Evolutionary conservation across 2,797 vertebrate genomes (phyloP), one percentile per base, ranked within the genome.

Genomic region (Mormyrops boulengeri): DNA sequence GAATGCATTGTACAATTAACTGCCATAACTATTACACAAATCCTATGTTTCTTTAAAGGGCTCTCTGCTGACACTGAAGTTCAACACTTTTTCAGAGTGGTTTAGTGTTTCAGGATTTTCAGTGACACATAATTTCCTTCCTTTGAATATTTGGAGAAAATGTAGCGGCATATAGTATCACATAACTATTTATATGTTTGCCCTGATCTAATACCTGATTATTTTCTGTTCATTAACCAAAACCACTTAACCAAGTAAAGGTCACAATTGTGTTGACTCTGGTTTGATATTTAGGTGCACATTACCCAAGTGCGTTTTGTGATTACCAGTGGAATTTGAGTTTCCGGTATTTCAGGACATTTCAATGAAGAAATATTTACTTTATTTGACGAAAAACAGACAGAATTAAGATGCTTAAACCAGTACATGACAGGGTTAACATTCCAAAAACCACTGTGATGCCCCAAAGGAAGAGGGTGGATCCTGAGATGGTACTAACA

Each of bases 401-500:
- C 38, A 44, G 38, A 44, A 80, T 85, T 49, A 22, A 6, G 1
- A 85, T 50, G 19, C 0, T 85, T 85, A 22, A 85, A 50, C 47
- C 41, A 14, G 19, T 6, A 44, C 80, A 50, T 47, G 34, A 49
- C 80, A 84, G 80, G 47, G 26, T 55, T 38, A 38, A 87, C 26
- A 26, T 82, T 85, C 22, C 80, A 66, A 34, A 30, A 34, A 14
- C 52, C 26, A 50, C 34, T n/a, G 49, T 34, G 57, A 34, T 62
- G 8, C 38, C 47, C 62, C 47, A 87, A 50, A 73, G 85, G 38
- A 66, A 26, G 57, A 26, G 9, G 7, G 49, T 9, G 49, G 62
- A 87, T 66, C 26, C 30, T 55, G 12, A 41, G 52, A 69, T 96
- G 80, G 92, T 90, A 84, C 90, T 91, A 95, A 93, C 96, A 96